A percentile compares a stretch with the other conserved stretches of the same genome.
These are phyloP conservation scores for Drosophila nikananu DNA, from an alignment of 1,140 invertebrate genomes.

Conservation along the genomic window DNA sequence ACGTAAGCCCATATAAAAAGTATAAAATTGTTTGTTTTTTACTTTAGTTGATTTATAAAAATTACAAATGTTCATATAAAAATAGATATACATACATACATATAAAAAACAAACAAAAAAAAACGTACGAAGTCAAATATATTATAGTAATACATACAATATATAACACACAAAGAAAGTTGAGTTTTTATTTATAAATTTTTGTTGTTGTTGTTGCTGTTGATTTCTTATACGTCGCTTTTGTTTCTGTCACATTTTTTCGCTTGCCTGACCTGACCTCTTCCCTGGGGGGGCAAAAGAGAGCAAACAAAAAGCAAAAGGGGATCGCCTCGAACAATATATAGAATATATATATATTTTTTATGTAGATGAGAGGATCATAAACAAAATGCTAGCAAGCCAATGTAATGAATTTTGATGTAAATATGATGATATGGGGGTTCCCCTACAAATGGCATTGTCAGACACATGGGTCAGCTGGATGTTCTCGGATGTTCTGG, in stretches of 20 bases:
- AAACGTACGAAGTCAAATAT: conserved; percentile 72
- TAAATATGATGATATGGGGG: not conserved
- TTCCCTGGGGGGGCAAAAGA: conserved; percentile 7
- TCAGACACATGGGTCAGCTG: conserved; percentile 22
- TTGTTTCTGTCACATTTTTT: conserved; percentile 1
- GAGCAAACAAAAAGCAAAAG: conserved; percentile 1
- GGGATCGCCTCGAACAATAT: not conserved
- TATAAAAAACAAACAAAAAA: conserved; percentile 44
- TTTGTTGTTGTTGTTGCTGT: not conserved
- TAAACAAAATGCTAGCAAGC: conserved; percentile 7
- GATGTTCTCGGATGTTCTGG: conserved; percentile 21
- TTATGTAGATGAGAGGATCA: conserved; percentile 4
- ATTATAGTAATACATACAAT: conserved; percentile 71
- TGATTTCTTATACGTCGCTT: not conserved
- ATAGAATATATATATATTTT: too few relatives aligned
- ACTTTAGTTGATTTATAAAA: conserved; percentile 68
- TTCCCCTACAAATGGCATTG: conserved; percentile 13
- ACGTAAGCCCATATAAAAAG: conserved; percentile 81
- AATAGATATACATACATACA: conserved; percentile 74
- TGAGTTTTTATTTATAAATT: conserved; percentile 5
- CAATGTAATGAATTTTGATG: not conserved
- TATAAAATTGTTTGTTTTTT: conserved; percentile 76
- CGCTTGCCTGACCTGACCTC: conserved; percentile 8
- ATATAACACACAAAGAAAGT: conserved; percentile 51
- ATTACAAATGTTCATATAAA: conserved; percentile 81